Percentiles rank a stretch among this genome's conserved stretches.
These are phyloP conservation scores for Pseudanteris insignis DNA, from an alignment of 2,888 invertebrate species.

Conservation along the genomic window DNA sequence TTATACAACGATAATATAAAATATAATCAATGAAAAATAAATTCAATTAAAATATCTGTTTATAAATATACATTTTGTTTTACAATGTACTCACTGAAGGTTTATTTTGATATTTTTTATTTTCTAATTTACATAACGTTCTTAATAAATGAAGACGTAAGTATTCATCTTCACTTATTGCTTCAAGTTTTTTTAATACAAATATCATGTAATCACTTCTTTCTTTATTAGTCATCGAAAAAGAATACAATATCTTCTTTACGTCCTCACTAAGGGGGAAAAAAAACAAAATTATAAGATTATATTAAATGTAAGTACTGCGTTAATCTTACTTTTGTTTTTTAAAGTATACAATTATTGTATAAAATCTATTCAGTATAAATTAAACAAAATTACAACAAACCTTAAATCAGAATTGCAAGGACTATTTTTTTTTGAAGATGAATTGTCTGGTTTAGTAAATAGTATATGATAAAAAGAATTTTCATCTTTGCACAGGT, in stretches of 20 bases:
- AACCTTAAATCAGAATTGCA: constrained; percentile 13
- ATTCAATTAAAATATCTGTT: background rate
- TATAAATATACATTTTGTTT: background rate
- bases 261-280: constrained; percentile 51
- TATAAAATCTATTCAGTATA: too few relatives aligned
- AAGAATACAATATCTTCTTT: constrained; percentile 52
- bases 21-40: too few relatives aligned
- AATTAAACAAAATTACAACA: background rate
- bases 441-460: constrained; percentile 17
- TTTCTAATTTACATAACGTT: constrained; percentile 53
- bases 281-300: too few relatives aligned
- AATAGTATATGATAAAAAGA: constrained; percentile 50
- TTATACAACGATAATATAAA: too few relatives aligned
- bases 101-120: constrained; percentile 51
- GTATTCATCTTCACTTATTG: constrained; percentile 57
- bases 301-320: too few relatives aligned
- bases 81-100: constrained; percentile 52
- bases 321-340: too few relatives aligned
- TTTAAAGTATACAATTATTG: too few relatives aligned
- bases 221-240: constrained; percentile 52
- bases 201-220: constrained; percentile 55
- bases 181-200: constrained; percentile 54
- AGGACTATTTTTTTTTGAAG: constrained; percentile 4
- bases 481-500: constrained; percentile 57
- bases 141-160: constrained; percentile 54